Evolutionary conservation across 23 tunicate genomes (phyloP).

Genomic region (Halocynthia roretzi): DNA sequence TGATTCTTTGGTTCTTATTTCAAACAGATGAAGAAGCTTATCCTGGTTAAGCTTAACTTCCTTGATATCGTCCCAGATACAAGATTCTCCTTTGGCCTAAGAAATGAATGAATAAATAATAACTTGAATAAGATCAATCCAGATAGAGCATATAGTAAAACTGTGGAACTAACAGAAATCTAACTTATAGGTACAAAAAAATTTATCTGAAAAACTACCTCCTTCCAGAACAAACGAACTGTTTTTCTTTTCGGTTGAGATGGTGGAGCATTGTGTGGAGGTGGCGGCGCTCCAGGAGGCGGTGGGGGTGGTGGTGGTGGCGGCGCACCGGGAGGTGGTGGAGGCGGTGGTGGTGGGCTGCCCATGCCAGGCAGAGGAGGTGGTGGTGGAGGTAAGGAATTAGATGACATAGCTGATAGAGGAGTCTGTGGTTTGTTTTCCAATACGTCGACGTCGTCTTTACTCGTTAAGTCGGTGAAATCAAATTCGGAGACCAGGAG

Average conservation of each 20-base stretch:
- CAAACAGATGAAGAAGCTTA: slow-evolving; percentile 55
- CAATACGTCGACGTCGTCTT: slow-evolving; percentile 60
- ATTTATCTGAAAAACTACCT: slow-evolving; percentile 22
- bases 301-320: slow-evolving; percentile 66
- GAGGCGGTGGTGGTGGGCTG: slow-evolving; percentile 54
- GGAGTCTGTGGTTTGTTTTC: slow-evolving; percentile 8
- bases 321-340: slow-evolving; percentile 37
- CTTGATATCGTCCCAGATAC: slow-evolving; percentile 79
- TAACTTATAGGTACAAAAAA: background rate
- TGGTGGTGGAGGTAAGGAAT: slow-evolving; percentile 43
- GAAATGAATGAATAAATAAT: background rate
- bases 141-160: background rate
- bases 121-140: background rate
- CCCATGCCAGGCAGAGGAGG: slow-evolving; percentile 35
- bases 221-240: slow-evolving; percentile 94
- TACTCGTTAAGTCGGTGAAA: slow-evolving; percentile 54
- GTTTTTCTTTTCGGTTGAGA: slow-evolving; percentile 47
- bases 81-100: background rate
- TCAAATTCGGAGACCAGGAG: slow-evolving; percentile 79
- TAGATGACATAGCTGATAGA: background rate
- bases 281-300: slow-evolving; percentile 18
- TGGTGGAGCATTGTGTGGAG: slow-evolving; percentile 30
- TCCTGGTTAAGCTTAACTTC: slow-evolving; percentile 62
- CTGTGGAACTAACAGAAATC: background rate
- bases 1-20: slow-evolving; percentile 57